These are phyloP conservation scores for Neogobius melanostomus DNA, from an alignment of 2,113 vertebrate species.

Conservation along the genomic window DNA sequence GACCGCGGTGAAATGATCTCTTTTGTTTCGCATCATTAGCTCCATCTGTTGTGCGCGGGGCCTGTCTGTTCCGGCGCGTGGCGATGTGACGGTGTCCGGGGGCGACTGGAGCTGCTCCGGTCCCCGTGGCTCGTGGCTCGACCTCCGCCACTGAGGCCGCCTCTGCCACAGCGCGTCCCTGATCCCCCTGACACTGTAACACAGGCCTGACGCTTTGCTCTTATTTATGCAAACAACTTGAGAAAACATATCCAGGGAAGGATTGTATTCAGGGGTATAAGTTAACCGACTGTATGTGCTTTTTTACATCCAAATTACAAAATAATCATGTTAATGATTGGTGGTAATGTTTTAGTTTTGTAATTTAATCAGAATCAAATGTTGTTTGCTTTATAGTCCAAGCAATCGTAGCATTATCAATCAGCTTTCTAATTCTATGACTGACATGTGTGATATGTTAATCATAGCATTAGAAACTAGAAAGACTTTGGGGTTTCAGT, in stretches of 20 bases:
- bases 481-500: too few relatives aligned
- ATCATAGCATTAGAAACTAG: too few relatives aligned
- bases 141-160: constrained; percentile 63
- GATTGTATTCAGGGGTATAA: neutral
- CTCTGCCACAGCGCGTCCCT: constrained; percentile 30
- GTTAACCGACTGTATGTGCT: too few relatives aligned
- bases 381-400: neutral
- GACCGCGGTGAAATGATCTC: constrained; percentile 82
- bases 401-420: neutral
- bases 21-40: constrained; percentile 89
- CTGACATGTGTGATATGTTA: neutral
- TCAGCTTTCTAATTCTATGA: neutral
- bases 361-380: neutral
- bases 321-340: too few relatives aligned
- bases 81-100: constrained; percentile 78
- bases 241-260: neutral
- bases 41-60: constrained; percentile 83
- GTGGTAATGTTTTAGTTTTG: too few relatives aligned
- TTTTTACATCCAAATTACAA: too few relatives aligned
- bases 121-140: constrained; percentile 69
- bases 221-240: constrained; percentile 67
- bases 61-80: constrained; percentile 80
- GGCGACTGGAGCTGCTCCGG: constrained; percentile 72
- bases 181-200: constrained; percentile 58
- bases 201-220: constrained; percentile 54